These are phyloP conservation scores for Myotis myotis DNA, from an alignment of 2,797 vertebrate genomes.

Conservation along the genomic window DNA sequence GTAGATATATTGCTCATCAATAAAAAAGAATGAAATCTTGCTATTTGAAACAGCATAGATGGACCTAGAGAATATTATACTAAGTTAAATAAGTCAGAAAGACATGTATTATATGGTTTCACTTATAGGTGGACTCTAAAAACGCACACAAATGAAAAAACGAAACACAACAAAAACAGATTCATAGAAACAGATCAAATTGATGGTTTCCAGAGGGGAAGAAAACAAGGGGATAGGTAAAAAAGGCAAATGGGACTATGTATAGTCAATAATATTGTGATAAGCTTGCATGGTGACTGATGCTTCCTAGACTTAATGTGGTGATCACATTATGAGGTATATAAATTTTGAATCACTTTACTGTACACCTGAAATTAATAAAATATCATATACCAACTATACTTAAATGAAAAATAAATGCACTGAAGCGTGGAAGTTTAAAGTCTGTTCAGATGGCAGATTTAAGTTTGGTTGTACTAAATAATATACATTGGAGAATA, in stretches of 20 bases:
- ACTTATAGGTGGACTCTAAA: neutral
- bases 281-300: neutral
- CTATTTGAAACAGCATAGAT: neutral
- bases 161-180: neutral
- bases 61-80: neutral
- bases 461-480: neutral
- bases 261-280: neutral
- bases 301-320: neutral
- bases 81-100: neutral
- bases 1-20: neutral
- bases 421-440: neutral
- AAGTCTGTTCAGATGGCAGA: neutral
- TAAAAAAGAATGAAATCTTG: neutral
- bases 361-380: neutral
- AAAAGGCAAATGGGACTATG: neutral
- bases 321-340: neutral
- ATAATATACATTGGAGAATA: neutral
- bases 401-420: neutral
- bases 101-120: neutral
- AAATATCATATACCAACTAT: neutral
- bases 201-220: neutral
- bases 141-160: neutral
- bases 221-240: neutral
- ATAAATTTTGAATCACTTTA: neutral
- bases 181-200: neutral